Conservation (phyloP, 2,113 vertebrate genomes). For the Cavia porcellus region DNA sequence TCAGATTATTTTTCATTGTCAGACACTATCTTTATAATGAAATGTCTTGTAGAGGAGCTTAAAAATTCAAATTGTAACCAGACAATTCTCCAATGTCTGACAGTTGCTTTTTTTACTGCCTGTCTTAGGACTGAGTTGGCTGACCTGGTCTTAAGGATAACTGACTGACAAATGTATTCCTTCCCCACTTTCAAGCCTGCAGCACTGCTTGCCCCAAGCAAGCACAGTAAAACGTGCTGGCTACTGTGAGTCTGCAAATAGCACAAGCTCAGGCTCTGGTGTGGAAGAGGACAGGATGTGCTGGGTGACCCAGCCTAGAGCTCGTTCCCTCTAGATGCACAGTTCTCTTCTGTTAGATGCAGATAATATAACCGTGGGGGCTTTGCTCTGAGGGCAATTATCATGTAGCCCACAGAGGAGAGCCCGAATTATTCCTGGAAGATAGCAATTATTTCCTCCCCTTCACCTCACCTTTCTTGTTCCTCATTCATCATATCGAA, state of each 20-base stretch:
- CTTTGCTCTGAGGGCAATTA: background rate
- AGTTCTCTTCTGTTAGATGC: background rate
- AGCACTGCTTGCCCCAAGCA: background rate
- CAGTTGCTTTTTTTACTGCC: background rate
- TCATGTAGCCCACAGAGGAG: background rate
- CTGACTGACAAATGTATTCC: background rate
- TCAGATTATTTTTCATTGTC: background rate
- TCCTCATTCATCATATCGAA: background rate
- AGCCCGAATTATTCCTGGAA: background rate
- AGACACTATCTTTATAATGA: conserved; percentile 4
- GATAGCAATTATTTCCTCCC: background rate
- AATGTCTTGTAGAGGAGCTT: background rate
- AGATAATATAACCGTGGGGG: background rate
- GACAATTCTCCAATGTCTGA: background rate
- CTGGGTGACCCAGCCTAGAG: background rate
- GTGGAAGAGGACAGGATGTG: background rate
- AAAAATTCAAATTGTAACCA: background rate
- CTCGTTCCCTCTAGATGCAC: background rate
- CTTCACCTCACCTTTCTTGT: background rate
- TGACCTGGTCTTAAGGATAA: background rate
- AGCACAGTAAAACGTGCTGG: background rate
- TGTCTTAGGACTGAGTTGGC: background rate
- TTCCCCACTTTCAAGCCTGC: background rate
- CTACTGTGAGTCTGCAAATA: background rate
- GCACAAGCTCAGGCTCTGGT: background rate